phyloP scores from a whole-genome alignment of 2,888 invertebrate genomes.

The Parnassius mnemosyne region DNA sequence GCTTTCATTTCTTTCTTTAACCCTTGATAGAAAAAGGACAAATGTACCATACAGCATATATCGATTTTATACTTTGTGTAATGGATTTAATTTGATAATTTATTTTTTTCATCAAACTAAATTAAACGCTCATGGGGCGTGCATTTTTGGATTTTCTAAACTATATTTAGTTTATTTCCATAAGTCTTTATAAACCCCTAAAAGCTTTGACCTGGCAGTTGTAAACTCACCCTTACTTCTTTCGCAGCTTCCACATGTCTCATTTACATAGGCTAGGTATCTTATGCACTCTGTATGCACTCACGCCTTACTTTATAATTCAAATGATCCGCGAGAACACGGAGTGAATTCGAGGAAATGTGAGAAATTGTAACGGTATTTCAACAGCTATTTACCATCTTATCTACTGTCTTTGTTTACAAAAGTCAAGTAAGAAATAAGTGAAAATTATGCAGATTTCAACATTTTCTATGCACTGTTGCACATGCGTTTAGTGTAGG shows the following conservation, averaged over 20 bases:
- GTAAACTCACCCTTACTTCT: conserved; percentile 50
- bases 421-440: conserved; percentile 3
- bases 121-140: too few species aligned
- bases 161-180: too few species aligned
- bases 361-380: conserved; percentile 77
- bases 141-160: too few species aligned
- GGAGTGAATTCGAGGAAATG: conserved; percentile 64
- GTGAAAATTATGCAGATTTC: conserved; percentile 17
- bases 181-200: background rate
- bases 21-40: too few species aligned
- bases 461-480: conserved; percentile 17
- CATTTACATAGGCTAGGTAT: conserved; percentile 71
- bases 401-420: conserved; percentile 7
- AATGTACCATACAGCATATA: too few species aligned
- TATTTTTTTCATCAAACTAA: too few species aligned
- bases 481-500: conserved; percentile 12
- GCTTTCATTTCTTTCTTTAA: too few species aligned
- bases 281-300: conserved; percentile 73
- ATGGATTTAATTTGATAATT: too few species aligned
- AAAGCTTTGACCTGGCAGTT: conserved; percentile 45
- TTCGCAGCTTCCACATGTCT: conserved; percentile 53
- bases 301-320: conserved; percentile 76
- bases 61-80: too few species aligned
- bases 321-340: conserved; percentile 66
- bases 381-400: conserved; percentile 36